These are phyloP conservation scores for Sphenodon punctatus DNA, from an alignment of 2,797 vertebrate species.

Conservation along the genomic window DNA sequence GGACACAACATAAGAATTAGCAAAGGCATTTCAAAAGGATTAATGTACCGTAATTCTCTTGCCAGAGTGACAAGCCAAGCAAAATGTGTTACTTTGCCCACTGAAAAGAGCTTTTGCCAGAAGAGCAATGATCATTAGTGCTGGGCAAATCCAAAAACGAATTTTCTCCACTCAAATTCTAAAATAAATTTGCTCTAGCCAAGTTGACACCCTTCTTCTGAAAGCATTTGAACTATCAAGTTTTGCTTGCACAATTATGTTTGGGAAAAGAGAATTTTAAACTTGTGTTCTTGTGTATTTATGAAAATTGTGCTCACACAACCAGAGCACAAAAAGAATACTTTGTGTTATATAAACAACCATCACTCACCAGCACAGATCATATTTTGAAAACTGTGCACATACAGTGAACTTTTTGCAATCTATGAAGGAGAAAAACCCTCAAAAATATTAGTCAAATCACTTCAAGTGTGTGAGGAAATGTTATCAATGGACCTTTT, in stretches of 20 bases:
- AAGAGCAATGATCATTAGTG: background rate
- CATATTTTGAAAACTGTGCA: background rate
- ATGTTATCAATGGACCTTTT: too few species aligned
- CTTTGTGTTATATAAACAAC: background rate
- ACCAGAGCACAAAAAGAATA: background rate
- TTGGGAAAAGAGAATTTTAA: too few species aligned
- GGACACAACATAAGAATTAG: conserved; percentile 65
- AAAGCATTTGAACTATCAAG: background rate
- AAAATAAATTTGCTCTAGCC: background rate
- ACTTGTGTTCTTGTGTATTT: background rate
- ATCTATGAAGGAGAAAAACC: background rate
- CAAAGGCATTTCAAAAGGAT: conserved; percentile 71
- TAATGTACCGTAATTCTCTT: conserved; percentile 51
- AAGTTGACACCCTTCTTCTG: background rate
- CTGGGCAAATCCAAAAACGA: background rate
- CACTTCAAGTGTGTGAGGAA: too few species aligned
- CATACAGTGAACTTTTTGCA: background rate
- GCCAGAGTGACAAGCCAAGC: conserved; percentile 8
- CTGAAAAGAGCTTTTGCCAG: background rate
- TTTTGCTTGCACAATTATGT: background rate
- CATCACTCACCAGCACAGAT: background rate
- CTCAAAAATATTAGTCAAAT: too few species aligned
- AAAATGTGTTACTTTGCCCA: background rate
- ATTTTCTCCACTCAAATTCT: background rate
- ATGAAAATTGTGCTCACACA: background rate